These are phyloP conservation scores for Notarius quadriscutis DNA, from an alignment of 2,113 vertebrate genomes.

Conservation along the genomic window DNA sequence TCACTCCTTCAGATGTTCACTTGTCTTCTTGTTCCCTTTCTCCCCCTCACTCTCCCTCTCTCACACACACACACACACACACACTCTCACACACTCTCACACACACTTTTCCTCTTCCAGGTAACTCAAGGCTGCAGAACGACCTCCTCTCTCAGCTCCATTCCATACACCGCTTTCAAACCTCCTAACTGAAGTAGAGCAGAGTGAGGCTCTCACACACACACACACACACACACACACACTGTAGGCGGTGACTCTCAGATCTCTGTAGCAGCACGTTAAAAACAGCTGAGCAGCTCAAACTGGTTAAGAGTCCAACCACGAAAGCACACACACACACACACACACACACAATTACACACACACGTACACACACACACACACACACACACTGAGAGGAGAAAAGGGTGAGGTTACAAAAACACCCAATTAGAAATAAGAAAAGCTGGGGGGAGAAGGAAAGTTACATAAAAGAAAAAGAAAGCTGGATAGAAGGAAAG, in stretches of 20 bases:
- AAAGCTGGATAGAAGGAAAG: neutral
- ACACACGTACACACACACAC: no score
- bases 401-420: conserved; percentile 56
- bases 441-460: neutral
- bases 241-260: conserved; percentile 20
- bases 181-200: neutral
- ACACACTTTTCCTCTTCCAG: neutral
- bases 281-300: conserved; percentile 45
- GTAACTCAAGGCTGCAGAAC: conserved; percentile 4
- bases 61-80: neutral
- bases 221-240: conserved; percentile 53
- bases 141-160: neutral
- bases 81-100: no score
- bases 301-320: conserved; percentile 42
- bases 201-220: conserved; percentile 10
- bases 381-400: conserved; percentile 36
- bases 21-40: neutral
- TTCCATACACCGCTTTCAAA: neutral
- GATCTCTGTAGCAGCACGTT: conserved; percentile 34
- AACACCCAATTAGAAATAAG: conserved; percentile 46
- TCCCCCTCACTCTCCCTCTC: neutral
- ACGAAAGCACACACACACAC: conserved; percentile 51
- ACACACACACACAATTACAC: conserved; percentile 33
- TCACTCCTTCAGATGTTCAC: no score
- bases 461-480: neutral